These are phyloP conservation scores for Pyrgus malvae DNA, from an alignment of 2,888 invertebrate genomes.

Conservation along the genomic window DNA sequence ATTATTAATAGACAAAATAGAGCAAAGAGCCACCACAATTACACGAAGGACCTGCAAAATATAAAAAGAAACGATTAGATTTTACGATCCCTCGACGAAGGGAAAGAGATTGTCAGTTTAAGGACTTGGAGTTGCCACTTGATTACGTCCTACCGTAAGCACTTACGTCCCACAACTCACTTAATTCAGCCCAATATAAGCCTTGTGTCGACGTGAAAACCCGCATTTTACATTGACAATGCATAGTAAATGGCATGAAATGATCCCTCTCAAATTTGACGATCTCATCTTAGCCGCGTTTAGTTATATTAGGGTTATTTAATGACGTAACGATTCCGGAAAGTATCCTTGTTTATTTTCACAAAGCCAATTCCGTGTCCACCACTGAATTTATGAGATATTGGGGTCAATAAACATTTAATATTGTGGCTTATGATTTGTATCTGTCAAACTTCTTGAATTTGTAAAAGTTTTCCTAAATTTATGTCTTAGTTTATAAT, in stretches of 20 bases:
- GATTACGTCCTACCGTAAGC: conserved; percentile 50
- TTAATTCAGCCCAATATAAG: neutral
- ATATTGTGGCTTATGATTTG: too few species aligned
- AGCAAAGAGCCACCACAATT: too few species aligned
- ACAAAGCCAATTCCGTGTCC: neutral
- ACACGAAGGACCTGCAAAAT: too few species aligned
- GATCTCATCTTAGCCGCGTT: neutral
- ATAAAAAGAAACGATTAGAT: too few species aligned
- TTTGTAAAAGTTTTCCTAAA: too few species aligned
- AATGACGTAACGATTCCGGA: neutral
- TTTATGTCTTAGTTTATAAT: too few species aligned
- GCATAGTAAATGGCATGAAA: conserved; percentile 8
- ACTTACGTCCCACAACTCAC: conserved; percentile 22
- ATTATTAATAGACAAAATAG: too few species aligned
- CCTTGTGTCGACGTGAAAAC: conserved; percentile 15
- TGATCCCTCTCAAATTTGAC: conserved; percentile 13
- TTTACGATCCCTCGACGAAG: neutral
- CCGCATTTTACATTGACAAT: neutral
- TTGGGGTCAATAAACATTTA: neutral
- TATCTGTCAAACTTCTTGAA: too few species aligned
- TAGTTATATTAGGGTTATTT: conserved; percentile 12
- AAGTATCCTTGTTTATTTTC: neutral
- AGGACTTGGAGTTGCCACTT: conserved; percentile 41
- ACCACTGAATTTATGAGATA: neutral
- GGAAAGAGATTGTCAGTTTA: conserved; percentile 1